Percentiles rank a stretch among this genome's conserved stretches.
Conservation (phyloP, 2,888 invertebrate genomes). For the Cerceris rybyensis region DNA sequence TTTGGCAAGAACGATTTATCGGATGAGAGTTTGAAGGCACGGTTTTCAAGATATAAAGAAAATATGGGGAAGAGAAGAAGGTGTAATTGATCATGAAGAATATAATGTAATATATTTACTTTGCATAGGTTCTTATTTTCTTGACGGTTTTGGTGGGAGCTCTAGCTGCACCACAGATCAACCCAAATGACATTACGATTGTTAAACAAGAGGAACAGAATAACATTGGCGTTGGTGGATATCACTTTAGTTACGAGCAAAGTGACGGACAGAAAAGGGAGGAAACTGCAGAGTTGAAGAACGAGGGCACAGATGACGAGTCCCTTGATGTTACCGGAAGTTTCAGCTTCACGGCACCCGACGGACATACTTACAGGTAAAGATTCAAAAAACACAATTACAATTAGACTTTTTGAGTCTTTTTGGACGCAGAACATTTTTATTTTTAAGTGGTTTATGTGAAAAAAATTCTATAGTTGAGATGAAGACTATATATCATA, state of each 20-base stretch:
- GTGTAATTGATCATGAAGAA: not conserved
- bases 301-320: slow-evolving; percentile 79
- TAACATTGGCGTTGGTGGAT: slow-evolving; percentile 79
- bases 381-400: not conserved
- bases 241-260: slow-evolving; percentile 80
- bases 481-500: no score
- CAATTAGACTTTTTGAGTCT: not conserved
- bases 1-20: no score
- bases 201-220: slow-evolving; percentile 78
- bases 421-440: not conserved
- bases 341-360: slow-evolving; percentile 75
- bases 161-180: slow-evolving; percentile 76
- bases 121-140: slow-evolving; percentile 61
- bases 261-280: slow-evolving; percentile 80
- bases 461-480: no score
- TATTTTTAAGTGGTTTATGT: not conserved
- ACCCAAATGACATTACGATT: slow-evolving; percentile 77
- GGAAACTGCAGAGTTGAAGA: slow-evolving; percentile 78
- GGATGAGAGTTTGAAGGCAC: not conserved
- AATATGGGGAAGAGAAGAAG: not conserved
- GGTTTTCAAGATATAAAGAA: not conserved
- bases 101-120: not conserved
- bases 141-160: slow-evolving; percentile 64
- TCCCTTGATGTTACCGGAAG: slow-evolving; percentile 76
- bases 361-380: slow-evolving; percentile 78